Evolutionary conservation across 2,888 invertebrate genomes (phyloP), one percentile per base, ranked within the genome.

Genomic region (Alloplasta piceator): DNA sequence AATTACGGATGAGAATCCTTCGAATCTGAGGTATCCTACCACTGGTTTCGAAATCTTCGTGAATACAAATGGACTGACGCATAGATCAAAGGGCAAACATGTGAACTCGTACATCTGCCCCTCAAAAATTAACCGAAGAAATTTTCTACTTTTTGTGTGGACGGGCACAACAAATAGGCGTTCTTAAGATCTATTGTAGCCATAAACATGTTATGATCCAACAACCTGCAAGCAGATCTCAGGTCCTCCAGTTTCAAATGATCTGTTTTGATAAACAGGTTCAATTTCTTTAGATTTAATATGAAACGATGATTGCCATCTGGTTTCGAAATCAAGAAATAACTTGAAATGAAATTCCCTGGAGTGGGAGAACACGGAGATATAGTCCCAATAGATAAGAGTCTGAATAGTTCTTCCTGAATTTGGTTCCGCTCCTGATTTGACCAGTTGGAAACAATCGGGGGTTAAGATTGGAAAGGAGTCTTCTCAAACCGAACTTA

Each of bases 31-130:
- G 56, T 46, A 58, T 3, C 48, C 14, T 1, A 77, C 58, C n/a
- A 64, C 58, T 9, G n/a, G 46, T 46, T 46, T 46, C 46, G 6
- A 10, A 10, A 46, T 9, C n/a, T 46, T 46, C 9, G 71, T 72
- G 9, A 78, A 78, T 14, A 66, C 60, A 38, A 55, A 63, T 41
- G 72, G 36, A n/a, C 55, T 26, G 10, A 6, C 36, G 10, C 36
- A 26, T 60, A 87, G 87, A 78, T 48, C 36, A 14, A 70, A 26
- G 78, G 75, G 36, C 16, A 87, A 64, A 66, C 36, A 46, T 7
- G 38, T 10, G 7, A 46, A 36, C 9, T 67, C 12, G n/a, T 41
- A 14, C n/a, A 9, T 14, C 6, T n/a, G 9, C 46, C 39, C 7
- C 10, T 43, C 9, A 12, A 5, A 48, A 9, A n/a, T 14, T n/a